Base-by-base conservation (phyloP, 2,797 vertebrate genomes). In the Rhabdomys pumilio region DNA sequence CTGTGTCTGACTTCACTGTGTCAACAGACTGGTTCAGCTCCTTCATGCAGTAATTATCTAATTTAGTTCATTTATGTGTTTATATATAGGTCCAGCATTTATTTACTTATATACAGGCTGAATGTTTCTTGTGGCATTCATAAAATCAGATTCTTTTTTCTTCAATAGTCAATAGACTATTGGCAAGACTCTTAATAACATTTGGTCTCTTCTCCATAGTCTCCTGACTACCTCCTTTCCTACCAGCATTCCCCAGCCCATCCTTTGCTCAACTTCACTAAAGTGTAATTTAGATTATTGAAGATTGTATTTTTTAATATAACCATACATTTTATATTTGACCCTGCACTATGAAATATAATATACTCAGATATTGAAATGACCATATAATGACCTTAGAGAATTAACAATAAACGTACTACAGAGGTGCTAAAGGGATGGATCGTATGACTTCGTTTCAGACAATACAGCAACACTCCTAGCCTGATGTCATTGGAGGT, bases 241-340 rank as follows among this genome's bases (percentile, higher is more conserved):
- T 2, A 15, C 11, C 0, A 0, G 17, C 13, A 2, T 38, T 8
- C 10, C 10, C 29, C 3, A 17, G 10, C 3, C 67, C n/a, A 83
- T 3, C 34, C 38, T 80, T 72, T 67, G 72, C 57, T 67, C 2
- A 22, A 10, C 20, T 3, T 55, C n/a, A 61, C 26, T 61, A 19
- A 83, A 53, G 22, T 29, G 10, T n/a, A 73, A 88, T 11, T 24
- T 53, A 55, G 72, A 77, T 85, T 11, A 92, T 24, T 47, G 26
- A 76, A 2, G 29, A 12, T 19, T 61, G 3, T 59, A 57, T 86
- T 95, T 11, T 57, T 79, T 72, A 34, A 77, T 47, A 26, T 55
- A 90, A 34, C 6, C 5, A 0, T 90, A 77, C 57, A 3, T 59
- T 14, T 38, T 7, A 6, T 41, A 44, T 57, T 44, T 34, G 22